phyloP scores from a whole-genome alignment of 2,888 invertebrate genomes.

The Drosophila suboccidentalis region DNA sequence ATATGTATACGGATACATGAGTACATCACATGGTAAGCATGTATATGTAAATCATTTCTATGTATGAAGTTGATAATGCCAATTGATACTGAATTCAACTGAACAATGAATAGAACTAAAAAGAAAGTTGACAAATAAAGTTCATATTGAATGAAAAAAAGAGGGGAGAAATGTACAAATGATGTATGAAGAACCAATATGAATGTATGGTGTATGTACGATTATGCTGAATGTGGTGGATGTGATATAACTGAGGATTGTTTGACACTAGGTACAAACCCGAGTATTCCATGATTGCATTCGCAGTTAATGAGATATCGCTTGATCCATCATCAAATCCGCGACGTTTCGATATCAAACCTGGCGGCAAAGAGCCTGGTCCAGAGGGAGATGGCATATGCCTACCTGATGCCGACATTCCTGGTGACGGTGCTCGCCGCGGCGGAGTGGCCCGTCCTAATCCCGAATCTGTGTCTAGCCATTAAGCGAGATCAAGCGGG shows the following conservation, averaged over 20 bases:
- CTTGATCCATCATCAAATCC: slow-evolving; percentile 92
- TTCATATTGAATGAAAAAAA: slow-evolving; percentile 21
- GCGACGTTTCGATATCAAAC: slow-evolving; percentile 90
- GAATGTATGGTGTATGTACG: slow-evolving; percentile 51
- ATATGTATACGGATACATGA: slow-evolving; percentile 5
- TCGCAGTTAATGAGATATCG: slow-evolving; percentile 91
- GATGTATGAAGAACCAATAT: slow-evolving; percentile 42
- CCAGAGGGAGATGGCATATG: slow-evolving; percentile 94
- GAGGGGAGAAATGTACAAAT: neutral
- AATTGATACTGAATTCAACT: slow-evolving; percentile 39
- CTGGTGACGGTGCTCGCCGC: slow-evolving; percentile 94
- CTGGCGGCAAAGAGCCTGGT: slow-evolving; percentile 92
- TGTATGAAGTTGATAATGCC: slow-evolving; percentile 32
- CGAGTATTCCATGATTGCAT: slow-evolving; percentile 91
- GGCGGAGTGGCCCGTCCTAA: slow-evolving; percentile 95
- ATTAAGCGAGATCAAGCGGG: slow-evolving; percentile 58
- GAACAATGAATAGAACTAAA: slow-evolving; percentile 27
- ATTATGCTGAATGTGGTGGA: slow-evolving; percentile 43
- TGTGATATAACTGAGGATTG: slow-evolving; percentile 55
- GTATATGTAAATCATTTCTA: slow-evolving; percentile 28
- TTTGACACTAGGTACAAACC: slow-evolving; percentile 87
- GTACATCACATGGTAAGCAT: slow-evolving; percentile 23
- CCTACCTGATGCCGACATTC: slow-evolving; percentile 89
- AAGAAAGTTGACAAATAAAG: slow-evolving; percentile 2
- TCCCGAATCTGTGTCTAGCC: slow-evolving; percentile 92